Evolutionary conservation across 64 coral and sea anemone genomes (phyloP), one percentile per base, ranked within the genome.

Genomic region (Montipora foliosa): DNA sequence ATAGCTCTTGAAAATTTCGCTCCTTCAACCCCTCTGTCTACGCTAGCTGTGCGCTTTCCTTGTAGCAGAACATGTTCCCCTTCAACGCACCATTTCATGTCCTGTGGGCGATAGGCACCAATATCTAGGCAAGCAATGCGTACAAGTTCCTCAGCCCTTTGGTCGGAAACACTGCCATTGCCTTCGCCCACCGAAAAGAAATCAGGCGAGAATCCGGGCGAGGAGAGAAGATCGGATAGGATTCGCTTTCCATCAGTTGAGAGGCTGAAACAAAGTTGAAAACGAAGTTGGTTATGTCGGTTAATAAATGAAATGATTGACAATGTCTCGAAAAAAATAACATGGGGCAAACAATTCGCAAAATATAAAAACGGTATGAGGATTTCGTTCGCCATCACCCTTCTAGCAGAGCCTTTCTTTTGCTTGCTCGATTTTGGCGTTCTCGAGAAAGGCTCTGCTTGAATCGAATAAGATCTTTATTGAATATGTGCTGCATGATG

Each of bases 111-210:
- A 48, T 88, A 93, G 11, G 24, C 47, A 1, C 83, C 83, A 5
- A 93, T 79, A 14, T 93, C 92, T 15, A 93, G 79, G 44, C 74
- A 52, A 5, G 84, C 92, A 79, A 93, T 79, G 67, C 49, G 82
- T 5, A 88, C 75, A 6, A 19, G 46, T 13, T 87, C 84, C 4
- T 13, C 69, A 5, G 37, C 24, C 4, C 50, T 67, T 59, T 72
- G 61, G 21, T 15, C 51, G 47, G n/a, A 0, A 17, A 8, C 12
- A 8, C 3, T 49, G 12, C 44, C 16, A 25, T 21, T 74, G 37
- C 21, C 67, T 37, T 59, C 84, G 1, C 47, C 82, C 9, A 71
- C 14, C 0, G 29, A 70, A 87, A 93, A 93, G 78, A 93, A 93
- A 19, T 93, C 92, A 5, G 71, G 77, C 21, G 49, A 89, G 25